Evolutionary conservation across 2,113 vertebrate species (phyloP), one percentile per base, ranked within the genome.

Genomic region (Bubo blakistoni): DNA sequence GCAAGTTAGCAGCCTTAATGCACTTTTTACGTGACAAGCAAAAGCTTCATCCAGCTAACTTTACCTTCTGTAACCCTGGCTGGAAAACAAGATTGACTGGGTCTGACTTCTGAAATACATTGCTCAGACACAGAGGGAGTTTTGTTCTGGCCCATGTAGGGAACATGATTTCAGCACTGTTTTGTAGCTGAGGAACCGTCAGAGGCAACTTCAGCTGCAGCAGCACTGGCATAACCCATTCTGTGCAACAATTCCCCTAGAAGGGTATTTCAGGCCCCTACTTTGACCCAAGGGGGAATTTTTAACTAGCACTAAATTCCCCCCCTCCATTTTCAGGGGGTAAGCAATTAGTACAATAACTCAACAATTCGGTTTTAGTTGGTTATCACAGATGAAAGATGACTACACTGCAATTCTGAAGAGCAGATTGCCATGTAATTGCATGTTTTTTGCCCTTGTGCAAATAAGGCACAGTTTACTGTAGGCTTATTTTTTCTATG

Each of bases 381-480:
- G 82, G 46, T 77, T 92, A 63, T 76, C 51, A 69, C n/a, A 93
- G 40, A 77, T 40, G 13, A 92, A 81, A 88, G 49, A 24, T 7
- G 27, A 24, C 3, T 14, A 54, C 10, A 15, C n/a, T 18, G 24
- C 62, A 58, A 34, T 85, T 94, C 84, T 20, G 4, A 92, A 58
- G 22, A 92, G 86, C 66, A 30, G 32, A 94, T 4, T 67, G 52
- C 84, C 22, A 36, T 82, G 83, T 87, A 90, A 90, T 79, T 65
- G 78, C 76, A 83, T 2, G 3, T 5, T 13, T 49, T 67, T 91
- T 13, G 4, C 83, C 29, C 92, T 74, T 69, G 9, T 88, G 36
- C 88, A 95, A 93, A 94, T 81, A 96, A 91, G 38, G 51, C 84
- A 66, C 34, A 62, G 77, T 81, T 86, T 89, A 72, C 82, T 89